Base-by-base conservation (phyloP, 2,888 invertebrate genomes). In the Philereme transversata region DNA sequence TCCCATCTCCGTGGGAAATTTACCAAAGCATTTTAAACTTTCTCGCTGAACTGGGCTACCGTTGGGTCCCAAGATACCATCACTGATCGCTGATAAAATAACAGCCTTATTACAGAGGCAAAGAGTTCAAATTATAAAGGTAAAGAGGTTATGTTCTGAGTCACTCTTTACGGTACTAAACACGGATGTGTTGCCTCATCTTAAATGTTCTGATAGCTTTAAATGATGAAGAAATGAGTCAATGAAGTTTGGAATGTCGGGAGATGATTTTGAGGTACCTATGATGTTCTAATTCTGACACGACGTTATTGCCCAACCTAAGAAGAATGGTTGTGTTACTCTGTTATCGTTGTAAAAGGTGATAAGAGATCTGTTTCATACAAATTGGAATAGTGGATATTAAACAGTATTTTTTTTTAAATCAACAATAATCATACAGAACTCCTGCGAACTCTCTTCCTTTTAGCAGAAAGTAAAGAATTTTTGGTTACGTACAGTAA, bases 11-110 rank as follows among this genome's bases (percentile, higher is more conserved):
- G 90, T 90, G 90, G 82, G 90, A 90, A 90, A 76, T 59, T 53
- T 82, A 83, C 84, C 79, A 80, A 83, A 81, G 75, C 72, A 79
- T 83, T 89, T 89, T 89, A 90, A 87, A 83, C 89, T 89, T 87
- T 90, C 88, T 86, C 84, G 86, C 82, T 75, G 78, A 67, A 71
- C 68, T 76, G 75, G 72, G 90, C 90, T 90, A 88, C 89, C 86
- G 88, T 87, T 80, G 86, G 76, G 77, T 75, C 77, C 74, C 68
- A 65, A 68, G 90, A 90, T 90, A 86, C 50, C 60, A 90, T 90
- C 90, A 72, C 54, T 79, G 88, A 88, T 89, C 82, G 70, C 70
- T 72, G 88, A 87, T 87, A 86, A 84, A 84, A 80, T 81, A 35
- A 38, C 47, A 55, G 56, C 57, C 55, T 52, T 70, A 65, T 53